Evolutionary conservation across 2,888 invertebrate genomes (phyloP).

Genomic region (Cephus runcator): DNA sequence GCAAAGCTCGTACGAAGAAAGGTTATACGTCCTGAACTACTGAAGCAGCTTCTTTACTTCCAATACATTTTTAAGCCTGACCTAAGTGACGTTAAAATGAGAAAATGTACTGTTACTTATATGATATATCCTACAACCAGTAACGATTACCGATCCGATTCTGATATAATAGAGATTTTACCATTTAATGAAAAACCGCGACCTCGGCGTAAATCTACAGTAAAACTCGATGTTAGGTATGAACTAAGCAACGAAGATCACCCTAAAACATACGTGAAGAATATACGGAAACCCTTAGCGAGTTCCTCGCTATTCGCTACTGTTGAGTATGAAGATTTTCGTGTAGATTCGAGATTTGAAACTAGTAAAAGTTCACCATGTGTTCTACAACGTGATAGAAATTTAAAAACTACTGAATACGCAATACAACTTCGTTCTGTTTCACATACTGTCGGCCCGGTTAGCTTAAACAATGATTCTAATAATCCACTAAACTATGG

Average conservation of each 20-base stretch:
- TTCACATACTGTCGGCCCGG: background rate
- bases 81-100: conserved; percentile 68
- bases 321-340: background rate
- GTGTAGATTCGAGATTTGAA: conserved; percentile 21
- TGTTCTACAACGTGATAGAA: background rate
- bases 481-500: background rate
- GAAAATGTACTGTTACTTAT: conserved; percentile 59
- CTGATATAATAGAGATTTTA: conserved; percentile 24
- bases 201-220: conserved; percentile 51
- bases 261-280: background rate
- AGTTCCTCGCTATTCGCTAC: background rate
- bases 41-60: conserved; percentile 80
- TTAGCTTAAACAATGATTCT: background rate
- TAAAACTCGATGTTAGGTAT: conserved; percentile 59
- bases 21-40: conserved; percentile 76
- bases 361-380: conserved; percentile 46
- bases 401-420: background rate
- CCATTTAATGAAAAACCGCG: conserved; percentile 19
- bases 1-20: conserved; percentile 79
- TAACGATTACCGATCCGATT: conserved; percentile 33
- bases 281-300: background rate
- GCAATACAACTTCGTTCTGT: background rate
- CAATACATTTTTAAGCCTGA: conserved; percentile 70
- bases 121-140: conserved; percentile 45
- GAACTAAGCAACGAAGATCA: conserved; percentile 42